A percentile compares a stretch with the other conserved stretches of the same genome.
These are phyloP conservation scores for Macrobrachium nipponense DNA, from an alignment of 1,140 invertebrate species.

Conservation along the genomic window DNA sequence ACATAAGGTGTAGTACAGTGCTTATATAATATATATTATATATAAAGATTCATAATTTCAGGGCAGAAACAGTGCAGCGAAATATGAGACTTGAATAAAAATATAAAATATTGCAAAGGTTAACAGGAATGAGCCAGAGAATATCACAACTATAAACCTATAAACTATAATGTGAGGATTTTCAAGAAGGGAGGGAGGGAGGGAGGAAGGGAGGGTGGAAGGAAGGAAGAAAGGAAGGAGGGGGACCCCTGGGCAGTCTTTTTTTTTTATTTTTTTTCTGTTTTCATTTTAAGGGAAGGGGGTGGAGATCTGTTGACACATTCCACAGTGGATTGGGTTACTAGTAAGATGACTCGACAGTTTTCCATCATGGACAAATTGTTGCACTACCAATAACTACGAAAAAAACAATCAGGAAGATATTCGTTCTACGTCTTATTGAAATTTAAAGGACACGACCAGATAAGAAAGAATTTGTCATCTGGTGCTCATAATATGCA, in stretches of 20 bases:
- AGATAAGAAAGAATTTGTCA: too few species aligned
- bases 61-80: too few species aligned
- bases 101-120: too few species aligned
- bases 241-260: slow-evolving; percentile 54
- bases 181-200: background rate
- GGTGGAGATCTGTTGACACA: slow-evolving; percentile 49
- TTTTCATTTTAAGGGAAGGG: background rate
- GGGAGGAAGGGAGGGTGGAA: slow-evolving; percentile 24
- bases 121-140: too few species aligned
- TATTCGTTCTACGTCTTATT: background rate
- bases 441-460: too few species aligned
- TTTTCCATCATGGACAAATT: slow-evolving; percentile 21
- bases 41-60: too few species aligned
- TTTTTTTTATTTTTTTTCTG: slow-evolving; percentile 8
- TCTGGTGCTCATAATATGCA: background rate
- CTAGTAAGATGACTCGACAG: slow-evolving; percentile 10
- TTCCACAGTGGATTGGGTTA: slow-evolving; percentile 52
- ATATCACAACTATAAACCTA: too few species aligned
- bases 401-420: slow-evolving; percentile 2
- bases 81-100: too few species aligned
- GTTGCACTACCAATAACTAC: background rate
- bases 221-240: slow-evolving; percentile 11
- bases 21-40: too few species aligned
- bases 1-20: slow-evolving; percentile 18
- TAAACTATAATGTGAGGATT: too few species aligned